Evolutionary conservation across 1,140 invertebrate genomes (phyloP), one percentile per base, ranked within the genome.

Genomic region (Cydia splendana): DNA sequence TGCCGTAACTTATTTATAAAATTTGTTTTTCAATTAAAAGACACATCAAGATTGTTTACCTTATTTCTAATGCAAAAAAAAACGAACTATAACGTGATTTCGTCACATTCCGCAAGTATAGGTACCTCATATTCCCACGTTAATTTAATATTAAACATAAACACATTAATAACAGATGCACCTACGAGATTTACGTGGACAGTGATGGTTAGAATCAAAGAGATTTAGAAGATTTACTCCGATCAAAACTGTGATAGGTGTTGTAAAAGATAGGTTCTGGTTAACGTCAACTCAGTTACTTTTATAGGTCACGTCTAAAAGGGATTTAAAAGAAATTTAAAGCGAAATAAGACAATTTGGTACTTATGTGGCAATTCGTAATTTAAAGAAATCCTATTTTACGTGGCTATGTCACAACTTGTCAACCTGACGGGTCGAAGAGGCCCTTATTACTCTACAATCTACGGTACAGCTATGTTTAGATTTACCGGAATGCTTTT

Each of bases 91-190:
- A 53, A 53, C 51, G 51, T 53, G 5, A 18, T 53, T 53, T 53
- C 51, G n/a, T 53, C 51, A 53, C 15, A 53, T 53, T 53, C 15
- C 4, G 45, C 12, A 53, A 53, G n/a, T n/a, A n/a, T n/a, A n/a
- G n/a, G n/a, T 7, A 53, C 51, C 6, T 18, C 53, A 13, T 20
- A 24, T 62, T 24, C 57, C 20, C 57, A 62, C 20, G 20, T 24
- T 62, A 62, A 62, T 62, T 62, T 62, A 62, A 62, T 62, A 62
- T 62, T 62, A 57, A 57, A 62, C 57, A 62, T 62, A 62, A 62
- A 62, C 57, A 62, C 57, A 62, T 62, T 62, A 53, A 15, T 53
- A 18, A 62, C 10, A 62, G 15, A 53, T n/a, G 13, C n/a, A n/a
- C n/a, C n/a, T 4, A 20, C 9, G 57, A 62, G 57, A 62, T 62